Percentiles rank a stretch among this genome's conserved stretches.
phyloP scores from a whole-genome alignment of 2,113 vertebrate species.

The Calidris pugnax region DNA sequence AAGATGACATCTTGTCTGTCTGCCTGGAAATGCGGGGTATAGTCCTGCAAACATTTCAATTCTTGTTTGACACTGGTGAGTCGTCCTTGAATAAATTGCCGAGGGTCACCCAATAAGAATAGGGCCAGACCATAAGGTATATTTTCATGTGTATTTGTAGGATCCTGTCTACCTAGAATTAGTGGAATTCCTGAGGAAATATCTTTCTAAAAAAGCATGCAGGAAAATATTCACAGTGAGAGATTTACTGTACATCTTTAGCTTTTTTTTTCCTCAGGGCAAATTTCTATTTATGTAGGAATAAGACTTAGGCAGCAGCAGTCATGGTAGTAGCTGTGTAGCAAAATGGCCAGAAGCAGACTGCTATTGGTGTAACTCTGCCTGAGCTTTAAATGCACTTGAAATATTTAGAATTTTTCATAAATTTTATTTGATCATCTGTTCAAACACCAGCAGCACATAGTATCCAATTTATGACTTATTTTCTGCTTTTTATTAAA shows the following conservation, averaged over 20 bases:
- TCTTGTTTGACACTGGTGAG: background rate
- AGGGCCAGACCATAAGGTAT: background rate
- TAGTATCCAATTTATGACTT: background rate
- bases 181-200: conserved; percentile 33
- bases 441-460: background rate
- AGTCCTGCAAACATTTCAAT: background rate
- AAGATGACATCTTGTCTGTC: background rate
- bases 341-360: conserved; percentile 13
- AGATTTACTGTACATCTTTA: conserved; percentile 7
- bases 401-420: conserved; percentile 38
- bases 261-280: background rate
- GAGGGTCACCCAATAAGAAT: background rate
- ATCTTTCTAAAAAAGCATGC: background rate
- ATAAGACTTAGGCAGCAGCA: background rate
- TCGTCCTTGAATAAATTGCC: background rate
- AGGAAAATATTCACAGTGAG: background rate
- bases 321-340: background rate
- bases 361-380: background rate
- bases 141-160: background rate
- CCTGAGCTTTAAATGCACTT: background rate
- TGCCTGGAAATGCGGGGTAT: background rate
- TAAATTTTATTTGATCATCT: conserved; percentile 13
- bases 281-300: conserved; percentile 6
- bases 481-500: conserved; percentile 20
- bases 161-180: background rate